A percentile compares a stretch with the other conserved stretches of the same genome.
These are phyloP conservation scores for Cryptotis parvus DNA, from an alignment of 2,113 vertebrate genomes.

Conservation along the genomic window DNA sequence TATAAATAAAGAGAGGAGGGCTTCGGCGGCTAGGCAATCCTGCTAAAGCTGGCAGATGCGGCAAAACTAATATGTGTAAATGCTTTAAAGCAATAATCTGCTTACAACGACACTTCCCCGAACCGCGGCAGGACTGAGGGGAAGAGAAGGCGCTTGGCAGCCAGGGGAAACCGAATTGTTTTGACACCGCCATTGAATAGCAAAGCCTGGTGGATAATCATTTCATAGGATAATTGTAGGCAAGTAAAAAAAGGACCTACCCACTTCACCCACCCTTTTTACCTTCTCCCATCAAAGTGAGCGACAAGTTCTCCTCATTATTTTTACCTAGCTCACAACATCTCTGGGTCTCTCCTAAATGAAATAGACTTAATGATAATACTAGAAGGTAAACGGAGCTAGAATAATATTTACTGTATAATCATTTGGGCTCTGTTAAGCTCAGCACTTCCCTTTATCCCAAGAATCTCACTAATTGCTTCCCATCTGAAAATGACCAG, in stretches of 20 bases:
- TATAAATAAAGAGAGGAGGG: constrained; percentile 75
- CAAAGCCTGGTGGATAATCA: constrained; percentile 85
- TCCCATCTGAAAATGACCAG: constrained; percentile 78
- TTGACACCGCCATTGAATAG: constrained; percentile 88
- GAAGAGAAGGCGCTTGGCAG: constrained; percentile 81
- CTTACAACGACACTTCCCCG: constrained; percentile 84
- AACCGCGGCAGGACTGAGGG: constrained; percentile 77
- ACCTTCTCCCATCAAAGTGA: constrained; percentile 74
- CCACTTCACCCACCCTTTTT: constrained; percentile 63
- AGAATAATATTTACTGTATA: constrained; percentile 81
- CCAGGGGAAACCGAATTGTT: constrained; percentile 87
- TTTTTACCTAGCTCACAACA: constrained; percentile 78
- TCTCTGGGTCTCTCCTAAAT: constrained; percentile 68
- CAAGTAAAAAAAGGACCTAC: constrained; percentile 64
- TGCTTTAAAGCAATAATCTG: constrained; percentile 83
- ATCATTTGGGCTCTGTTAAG: constrained; percentile 75
- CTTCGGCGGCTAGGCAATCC: constrained; percentile 69
- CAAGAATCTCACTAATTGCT: constrained; percentile 84
- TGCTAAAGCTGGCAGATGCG: constrained; percentile 86
- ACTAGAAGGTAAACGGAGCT: constrained; percentile 78
- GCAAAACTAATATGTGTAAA: constrained; percentile 89
- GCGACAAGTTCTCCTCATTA: constrained; percentile 73
- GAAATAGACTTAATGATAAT: constrained; percentile 78
- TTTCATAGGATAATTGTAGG: constrained; percentile 85
- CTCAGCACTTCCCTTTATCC: constrained; percentile 72